Conservation (phyloP, 2,797 vertebrate genomes). For the Neomorphus geoffroyi region DNA sequence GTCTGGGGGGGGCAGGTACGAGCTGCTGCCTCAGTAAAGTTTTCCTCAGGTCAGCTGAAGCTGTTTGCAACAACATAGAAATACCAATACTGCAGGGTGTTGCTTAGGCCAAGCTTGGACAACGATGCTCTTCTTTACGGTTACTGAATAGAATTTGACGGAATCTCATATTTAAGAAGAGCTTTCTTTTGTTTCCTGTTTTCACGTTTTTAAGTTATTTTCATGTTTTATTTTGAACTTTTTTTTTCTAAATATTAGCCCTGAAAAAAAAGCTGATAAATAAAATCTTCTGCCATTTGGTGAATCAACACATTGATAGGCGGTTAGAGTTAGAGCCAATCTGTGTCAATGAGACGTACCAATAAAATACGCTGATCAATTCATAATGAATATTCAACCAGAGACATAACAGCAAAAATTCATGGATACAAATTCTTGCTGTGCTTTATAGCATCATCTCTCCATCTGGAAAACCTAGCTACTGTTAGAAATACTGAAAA, state of each 20-base stretch:
- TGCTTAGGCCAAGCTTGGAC: background rate
- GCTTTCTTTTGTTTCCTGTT: background rate
- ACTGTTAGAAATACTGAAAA: background rate
- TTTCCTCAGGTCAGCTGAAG: background rate
- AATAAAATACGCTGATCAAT: constrained; percentile 19
- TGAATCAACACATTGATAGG: background rate
- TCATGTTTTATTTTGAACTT: background rate
- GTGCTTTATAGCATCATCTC: background rate
- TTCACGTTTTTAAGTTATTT: background rate
- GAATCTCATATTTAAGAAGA: background rate
- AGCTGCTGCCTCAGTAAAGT: background rate
- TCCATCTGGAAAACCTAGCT: constrained; percentile 1
- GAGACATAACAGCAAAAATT: background rate
- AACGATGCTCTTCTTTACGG: background rate
- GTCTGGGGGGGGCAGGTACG: background rate
- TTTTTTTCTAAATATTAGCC: background rate
- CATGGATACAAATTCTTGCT: background rate
- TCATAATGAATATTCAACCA: constrained; percentile 2
- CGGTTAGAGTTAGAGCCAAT: background rate
- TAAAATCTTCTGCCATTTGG: background rate
- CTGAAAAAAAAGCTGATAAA: background rate
- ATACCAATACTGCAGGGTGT: background rate
- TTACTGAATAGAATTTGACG: background rate
- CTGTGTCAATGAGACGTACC: background rate
- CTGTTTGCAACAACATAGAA: background rate